A percentile compares a stretch with the other conserved stretches of the same genome.
Conservation (phyloP, 1,140 invertebrate genomes). For the Drepana arcuata region DNA sequence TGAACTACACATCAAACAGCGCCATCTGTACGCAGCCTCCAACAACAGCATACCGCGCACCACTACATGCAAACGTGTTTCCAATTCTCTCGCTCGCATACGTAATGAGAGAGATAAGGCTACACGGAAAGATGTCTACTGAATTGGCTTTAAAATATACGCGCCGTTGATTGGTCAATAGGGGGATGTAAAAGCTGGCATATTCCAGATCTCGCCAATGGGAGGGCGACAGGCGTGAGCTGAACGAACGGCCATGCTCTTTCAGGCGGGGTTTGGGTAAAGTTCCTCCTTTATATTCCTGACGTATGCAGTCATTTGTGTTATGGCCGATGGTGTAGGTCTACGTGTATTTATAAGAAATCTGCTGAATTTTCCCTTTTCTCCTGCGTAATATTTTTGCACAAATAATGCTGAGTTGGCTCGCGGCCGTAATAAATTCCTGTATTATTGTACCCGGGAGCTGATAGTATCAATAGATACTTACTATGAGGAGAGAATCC, state of each 20-base stretch:
- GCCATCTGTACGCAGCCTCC: slow-evolving; percentile 36
- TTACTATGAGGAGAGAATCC: too few relatives aligned
- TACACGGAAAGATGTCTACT: slow-evolving; percentile 28
- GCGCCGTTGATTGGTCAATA: slow-evolving; percentile 51
- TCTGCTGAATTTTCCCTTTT: slow-evolving; percentile 46
- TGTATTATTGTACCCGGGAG: too few relatives aligned
- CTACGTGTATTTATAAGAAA: slow-evolving; percentile 52
- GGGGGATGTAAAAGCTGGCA: slow-evolving; percentile 24
- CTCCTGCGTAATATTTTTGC: slow-evolving; percentile 39
- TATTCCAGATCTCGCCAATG: slow-evolving; percentile 44
- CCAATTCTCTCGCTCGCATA: slow-evolving; percentile 29
- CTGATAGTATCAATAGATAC: too few relatives aligned
- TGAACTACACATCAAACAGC: slow-evolving; percentile 27
- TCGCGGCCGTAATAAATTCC: too few relatives aligned
- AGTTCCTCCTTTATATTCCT: slow-evolving; percentile 68
- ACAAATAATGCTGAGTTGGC: slow-evolving; percentile 17
- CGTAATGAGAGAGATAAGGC: slow-evolving; percentile 31
- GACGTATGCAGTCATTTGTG: slow-evolving; percentile 66
- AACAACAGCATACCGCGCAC: slow-evolving; percentile 16
- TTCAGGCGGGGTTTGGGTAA: slow-evolving; percentile 49
- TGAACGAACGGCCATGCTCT: slow-evolving; percentile 50
- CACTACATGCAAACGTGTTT: slow-evolving; percentile 21
- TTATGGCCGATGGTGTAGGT: slow-evolving; percentile 55
- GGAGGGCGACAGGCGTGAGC: slow-evolving; percentile 22
- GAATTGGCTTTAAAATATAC: slow-evolving; percentile 35